These are phyloP conservation scores for Brachyistius frenatus DNA, from an alignment of 2,113 vertebrate genomes.

Conservation along the genomic window DNA sequence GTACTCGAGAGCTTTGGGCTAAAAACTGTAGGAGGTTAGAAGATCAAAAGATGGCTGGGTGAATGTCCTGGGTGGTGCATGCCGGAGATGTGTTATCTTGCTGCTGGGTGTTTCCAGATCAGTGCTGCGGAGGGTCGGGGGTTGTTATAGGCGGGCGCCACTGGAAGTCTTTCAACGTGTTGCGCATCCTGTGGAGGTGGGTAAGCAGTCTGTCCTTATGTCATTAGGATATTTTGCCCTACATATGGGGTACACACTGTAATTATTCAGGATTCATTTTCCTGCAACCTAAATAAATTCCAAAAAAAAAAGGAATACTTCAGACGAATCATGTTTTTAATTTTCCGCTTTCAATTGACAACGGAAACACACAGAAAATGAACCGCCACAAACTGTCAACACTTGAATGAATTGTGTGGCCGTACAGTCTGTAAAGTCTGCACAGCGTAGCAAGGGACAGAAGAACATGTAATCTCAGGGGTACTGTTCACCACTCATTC, in stretches of 20 bases:
- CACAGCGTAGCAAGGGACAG: not conserved
- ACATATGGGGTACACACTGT: not conserved
- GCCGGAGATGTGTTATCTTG: constrained; percentile 15
- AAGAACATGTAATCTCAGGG: constrained; percentile 6
- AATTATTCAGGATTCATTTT: constrained; percentile 6
- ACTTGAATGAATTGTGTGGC: too few relatives aligned
- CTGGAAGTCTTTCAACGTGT: constrained; percentile 42
- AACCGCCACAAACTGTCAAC: too few relatives aligned
- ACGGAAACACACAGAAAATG: not conserved
- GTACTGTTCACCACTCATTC: constrained; percentile 32
- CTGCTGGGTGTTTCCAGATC: constrained; percentile 30
- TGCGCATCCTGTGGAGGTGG: not conserved
- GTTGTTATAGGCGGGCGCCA: constrained; percentile 6
- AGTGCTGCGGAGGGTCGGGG: not conserved
- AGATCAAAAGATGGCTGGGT: constrained; percentile 41
- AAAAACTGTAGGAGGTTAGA: constrained; percentile 15
- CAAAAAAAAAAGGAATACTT: too few relatives aligned
- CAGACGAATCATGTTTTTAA: not conserved
- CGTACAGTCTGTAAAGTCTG: not conserved
- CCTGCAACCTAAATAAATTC: not conserved
- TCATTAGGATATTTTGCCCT: not conserved
- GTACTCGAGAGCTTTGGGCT: not conserved
- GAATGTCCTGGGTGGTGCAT: not conserved
- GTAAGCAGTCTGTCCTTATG: constrained; percentile 4
- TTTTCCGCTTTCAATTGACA: not conserved